Evolutionary conservation across 1,140 invertebrate species (phyloP).

Genomic region (Caenorhabditis elegans): DNA sequence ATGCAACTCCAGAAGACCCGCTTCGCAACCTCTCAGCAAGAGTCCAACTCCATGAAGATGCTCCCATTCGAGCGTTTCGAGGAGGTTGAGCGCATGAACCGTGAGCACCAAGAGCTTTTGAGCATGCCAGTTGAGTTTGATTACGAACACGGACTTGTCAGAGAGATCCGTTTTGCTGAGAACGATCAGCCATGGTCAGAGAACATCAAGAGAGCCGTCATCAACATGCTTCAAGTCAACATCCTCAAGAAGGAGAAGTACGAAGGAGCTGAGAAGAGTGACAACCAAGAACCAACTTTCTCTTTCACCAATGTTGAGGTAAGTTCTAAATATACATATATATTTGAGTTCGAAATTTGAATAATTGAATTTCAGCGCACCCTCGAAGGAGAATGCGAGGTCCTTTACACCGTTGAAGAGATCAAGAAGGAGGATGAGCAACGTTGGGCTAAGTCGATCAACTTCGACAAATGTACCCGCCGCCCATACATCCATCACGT

Average conservation of each 20-base stretch:
- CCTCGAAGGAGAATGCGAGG: conserved; percentile 46
- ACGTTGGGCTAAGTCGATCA: conserved; percentile 38
- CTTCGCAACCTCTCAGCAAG: conserved; percentile 30
- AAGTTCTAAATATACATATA: not conserved
- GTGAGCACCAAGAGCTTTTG: conserved; percentile 12
- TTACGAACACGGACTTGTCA: conserved; percentile 35
- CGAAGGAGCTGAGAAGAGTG: conserved; percentile 30
- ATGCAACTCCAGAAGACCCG: conserved; percentile 37
- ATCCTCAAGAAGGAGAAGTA: conserved; percentile 50
- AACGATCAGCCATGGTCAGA: conserved; percentile 66
- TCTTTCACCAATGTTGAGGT: conserved; percentile 21
- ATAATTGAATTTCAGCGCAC: conserved; percentile 17
- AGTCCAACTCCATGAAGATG: not conserved
- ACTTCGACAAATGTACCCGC: conserved; percentile 44
- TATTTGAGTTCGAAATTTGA: too few relatives aligned
- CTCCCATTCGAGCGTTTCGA: conserved; percentile 38
- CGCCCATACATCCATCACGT: conserved; percentile 39
- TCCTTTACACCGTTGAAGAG: conserved; percentile 38
- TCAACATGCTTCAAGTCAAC: conserved; percentile 66
- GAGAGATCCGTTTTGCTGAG: conserved; percentile 47
- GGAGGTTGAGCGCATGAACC: conserved; percentile 19
- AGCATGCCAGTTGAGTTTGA: conserved; percentile 23
- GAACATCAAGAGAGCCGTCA: conserved; percentile 66
- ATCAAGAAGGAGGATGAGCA: conserved; percentile 25
- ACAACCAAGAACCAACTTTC: not conserved